phyloP scores from a whole-genome alignment of 1,140 invertebrate species.

The Condylostylus longicornis region DNA sequence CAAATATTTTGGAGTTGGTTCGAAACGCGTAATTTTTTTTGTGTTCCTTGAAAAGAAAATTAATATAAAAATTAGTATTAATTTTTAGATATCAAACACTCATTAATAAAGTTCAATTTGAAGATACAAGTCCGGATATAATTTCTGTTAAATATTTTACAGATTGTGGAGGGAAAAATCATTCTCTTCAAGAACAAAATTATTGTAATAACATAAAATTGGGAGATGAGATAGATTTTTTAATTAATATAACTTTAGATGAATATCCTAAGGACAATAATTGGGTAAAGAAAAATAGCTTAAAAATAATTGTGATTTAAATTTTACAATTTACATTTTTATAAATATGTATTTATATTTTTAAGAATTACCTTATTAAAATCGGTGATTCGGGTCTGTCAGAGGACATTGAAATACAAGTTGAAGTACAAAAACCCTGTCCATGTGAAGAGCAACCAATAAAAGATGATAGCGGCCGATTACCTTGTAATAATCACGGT shows the following conservation, averaged over 20 bases:
- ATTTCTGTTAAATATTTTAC: constrained; percentile 40
- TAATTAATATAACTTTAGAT: constrained; percentile 37
- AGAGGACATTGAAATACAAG: constrained; percentile 27
- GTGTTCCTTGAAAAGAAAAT: neutral
- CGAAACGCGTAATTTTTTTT: constrained; percentile 32
- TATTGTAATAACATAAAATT: constrained; percentile 39
- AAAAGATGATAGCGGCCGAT: constrained; percentile 12
- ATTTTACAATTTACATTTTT: neutral
- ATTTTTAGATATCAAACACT: constrained; percentile 35
- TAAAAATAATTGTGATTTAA: neutral
- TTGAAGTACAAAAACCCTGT: constrained; percentile 25
- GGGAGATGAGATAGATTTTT: constrained; percentile 40
- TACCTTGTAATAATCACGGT: constrained; percentile 28
- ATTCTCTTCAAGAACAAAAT: constrained; percentile 25
- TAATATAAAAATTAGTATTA: neutral
- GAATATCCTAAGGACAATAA: constrained; percentile 34
- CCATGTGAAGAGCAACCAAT: constrained; percentile 17
- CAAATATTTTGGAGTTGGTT: constrained; percentile 44
- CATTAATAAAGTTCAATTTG: constrained; percentile 39
- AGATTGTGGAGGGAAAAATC: constrained; percentile 35
- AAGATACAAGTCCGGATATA: constrained; percentile 34
- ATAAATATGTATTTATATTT: neutral
- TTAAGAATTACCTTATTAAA: constrained; percentile 17
- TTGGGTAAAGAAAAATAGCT: constrained; percentile 15
- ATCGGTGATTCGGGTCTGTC: constrained; percentile 27